phyloP scores from a whole-genome alignment of 2,888 invertebrate species.

The Eupithecia abbreviata region DNA sequence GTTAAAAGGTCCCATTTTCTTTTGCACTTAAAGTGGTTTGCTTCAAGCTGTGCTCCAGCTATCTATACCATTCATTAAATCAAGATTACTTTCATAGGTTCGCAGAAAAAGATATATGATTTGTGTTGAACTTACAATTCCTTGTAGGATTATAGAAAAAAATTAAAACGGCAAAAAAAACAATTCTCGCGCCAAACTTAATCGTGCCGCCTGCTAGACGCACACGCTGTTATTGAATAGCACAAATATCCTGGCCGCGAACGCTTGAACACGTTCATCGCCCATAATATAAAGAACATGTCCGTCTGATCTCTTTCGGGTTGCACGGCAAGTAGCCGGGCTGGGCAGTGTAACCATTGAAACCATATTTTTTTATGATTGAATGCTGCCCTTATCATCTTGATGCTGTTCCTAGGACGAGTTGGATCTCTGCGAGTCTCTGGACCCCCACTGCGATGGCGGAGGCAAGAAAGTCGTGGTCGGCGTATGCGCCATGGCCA shows the following conservation, averaged over 20 bases:
- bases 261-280: background rate
- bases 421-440: constrained; percentile 88
- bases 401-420: constrained; percentile 84
- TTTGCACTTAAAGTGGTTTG: background rate
- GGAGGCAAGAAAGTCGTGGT: constrained; percentile 96
- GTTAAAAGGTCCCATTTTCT: background rate
- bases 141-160: background rate
- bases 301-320: background rate
- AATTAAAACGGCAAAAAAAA: background rate
- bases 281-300: background rate
- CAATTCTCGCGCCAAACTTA: background rate
- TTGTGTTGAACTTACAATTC: background rate
- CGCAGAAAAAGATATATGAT: background rate
- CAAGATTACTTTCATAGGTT: background rate
- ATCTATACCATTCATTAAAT: background rate
- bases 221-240: background rate
- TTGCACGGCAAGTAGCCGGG: background rate
- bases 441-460: constrained; percentile 85
- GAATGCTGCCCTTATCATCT: background rate
- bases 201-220: background rate
- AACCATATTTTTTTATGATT: background rate
- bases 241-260: background rate
- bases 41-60: background rate
- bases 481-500: constrained; percentile 99
- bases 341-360: background rate